Conservation (phyloP, 2,113 vertebrate species). For the Copsychus sechellarum region DNA sequence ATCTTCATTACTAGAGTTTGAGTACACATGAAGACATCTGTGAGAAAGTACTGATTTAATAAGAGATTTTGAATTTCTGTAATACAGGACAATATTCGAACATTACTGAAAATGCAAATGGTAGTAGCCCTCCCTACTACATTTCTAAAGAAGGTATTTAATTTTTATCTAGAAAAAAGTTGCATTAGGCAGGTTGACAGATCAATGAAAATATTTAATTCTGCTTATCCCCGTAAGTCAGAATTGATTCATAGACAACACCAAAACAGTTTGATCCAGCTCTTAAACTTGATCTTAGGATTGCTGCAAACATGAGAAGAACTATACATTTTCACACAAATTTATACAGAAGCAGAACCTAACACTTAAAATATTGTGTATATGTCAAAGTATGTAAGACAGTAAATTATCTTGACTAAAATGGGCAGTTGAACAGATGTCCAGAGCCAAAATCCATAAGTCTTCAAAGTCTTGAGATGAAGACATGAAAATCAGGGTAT, state of each 20-base stretch:
- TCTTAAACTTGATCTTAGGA: background rate
- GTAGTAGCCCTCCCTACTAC: background rate
- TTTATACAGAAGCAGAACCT: background rate
- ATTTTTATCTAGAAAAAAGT: background rate
- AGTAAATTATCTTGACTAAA: background rate
- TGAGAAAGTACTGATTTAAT: background rate
- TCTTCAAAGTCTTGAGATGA: background rate
- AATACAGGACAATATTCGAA: background rate
- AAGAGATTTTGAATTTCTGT: background rate
- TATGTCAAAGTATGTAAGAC: background rate
- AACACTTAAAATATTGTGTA: background rate
- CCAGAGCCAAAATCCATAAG: background rate
- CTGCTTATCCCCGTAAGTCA: background rate
- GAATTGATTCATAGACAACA: background rate
- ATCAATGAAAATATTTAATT: background rate
- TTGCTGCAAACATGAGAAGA: background rate
- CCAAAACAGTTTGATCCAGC: background rate
- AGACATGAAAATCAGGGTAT: background rate
- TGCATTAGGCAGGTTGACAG: background rate
- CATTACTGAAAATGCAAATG: background rate
- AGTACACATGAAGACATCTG: background rate
- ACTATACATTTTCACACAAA: background rate
- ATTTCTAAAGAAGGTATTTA: background rate
- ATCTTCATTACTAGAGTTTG: background rate
- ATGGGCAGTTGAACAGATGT: background rate